Base-by-base conservation (phyloP, 1,140 invertebrate genomes). In the Drosophila funebris region DNA sequence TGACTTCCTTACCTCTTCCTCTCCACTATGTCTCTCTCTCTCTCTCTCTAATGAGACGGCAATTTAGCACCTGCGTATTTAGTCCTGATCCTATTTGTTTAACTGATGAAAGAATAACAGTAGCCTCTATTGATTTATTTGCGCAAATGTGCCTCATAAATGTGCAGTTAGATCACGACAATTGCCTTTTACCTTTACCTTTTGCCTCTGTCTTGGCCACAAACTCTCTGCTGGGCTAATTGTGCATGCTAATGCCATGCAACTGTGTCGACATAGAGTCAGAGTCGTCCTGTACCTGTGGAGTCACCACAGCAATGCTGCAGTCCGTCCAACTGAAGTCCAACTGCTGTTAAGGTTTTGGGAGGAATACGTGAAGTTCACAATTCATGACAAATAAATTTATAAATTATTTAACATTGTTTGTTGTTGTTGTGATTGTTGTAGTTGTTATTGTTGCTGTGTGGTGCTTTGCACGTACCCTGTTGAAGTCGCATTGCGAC, bases 221-320 rank as follows among this genome's bases (percentile, higher is more conserved):
- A 37, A 44, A 18, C 48, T 43, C 48, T 43, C 67, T 48, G 41
- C 57, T 66, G 68, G 78, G 71, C 83, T 88, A 88, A 88, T 88
- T 88, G 76, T 88, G 83, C 74, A 88, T 88, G 83, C 83, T 88
- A 88, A 88, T 88, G 83, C 76, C 83, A 88, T 88, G 83, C 83
- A 88, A 88, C 78, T 88, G 83, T 88, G 83, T 68, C 83, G 58
- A 88, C 16, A 24, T 43, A 13, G 16, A 76, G 33, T 61, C 46
- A 13, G 24, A 50, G 33, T 39, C 61, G 74, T 87, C 78, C 82
- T 85, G 82, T 87, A 87, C 77, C 81, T 85, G 81, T 29, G 64
- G 56, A 69, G 64, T 73, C 64, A 61, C 22, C 29, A 8, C 9
- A n/a, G 50, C 14, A 14, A 16, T 2, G 6, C 22, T 48, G 22